A percentile compares a stretch with the other conserved stretches of the same genome.
These are phyloP conservation scores for Drosophila barbarae DNA, from an alignment of 2,888 invertebrate species.

Conservation along the genomic window DNA sequence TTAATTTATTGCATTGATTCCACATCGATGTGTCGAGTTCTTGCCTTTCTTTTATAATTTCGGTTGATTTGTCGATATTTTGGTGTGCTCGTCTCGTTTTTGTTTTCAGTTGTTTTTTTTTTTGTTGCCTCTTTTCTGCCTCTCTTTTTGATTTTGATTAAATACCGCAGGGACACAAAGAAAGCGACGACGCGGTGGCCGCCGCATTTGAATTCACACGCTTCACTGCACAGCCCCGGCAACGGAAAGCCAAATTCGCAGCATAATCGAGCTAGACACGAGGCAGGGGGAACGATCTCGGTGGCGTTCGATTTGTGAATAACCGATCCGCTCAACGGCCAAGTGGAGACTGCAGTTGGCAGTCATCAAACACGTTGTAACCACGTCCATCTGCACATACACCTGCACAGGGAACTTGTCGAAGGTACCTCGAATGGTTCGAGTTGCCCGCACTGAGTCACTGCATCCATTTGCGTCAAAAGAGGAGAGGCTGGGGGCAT, in stretches of 20 bases:
- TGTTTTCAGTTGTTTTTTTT: slow-evolving; percentile 33
- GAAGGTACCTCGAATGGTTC: neutral
- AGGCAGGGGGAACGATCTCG: slow-evolving; percentile 4
- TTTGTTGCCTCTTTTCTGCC: slow-evolving; percentile 19
- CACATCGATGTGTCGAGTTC: slow-evolving; percentile 71
- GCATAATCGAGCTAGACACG: slow-evolving; percentile 4
- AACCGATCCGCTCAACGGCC: slow-evolving; percentile 6
- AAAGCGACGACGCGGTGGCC: slow-evolving; percentile 60
- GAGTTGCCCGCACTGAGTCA: slow-evolving; percentile 8
- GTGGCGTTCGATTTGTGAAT: slow-evolving; percentile 17
- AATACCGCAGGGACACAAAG: slow-evolving; percentile 62
- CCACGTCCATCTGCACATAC: neutral
- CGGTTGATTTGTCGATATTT: slow-evolving; percentile 66
- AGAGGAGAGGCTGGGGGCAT: slow-evolving; percentile 1
- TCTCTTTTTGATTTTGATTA: slow-evolving; percentile 47
- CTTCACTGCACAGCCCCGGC: slow-evolving; percentile 50
- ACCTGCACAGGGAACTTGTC: neutral
- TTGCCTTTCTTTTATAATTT: slow-evolving; percentile 70
- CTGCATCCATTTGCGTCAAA: slow-evolving; percentile 22
- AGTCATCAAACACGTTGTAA: neutral
- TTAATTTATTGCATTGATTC: slow-evolving; percentile 74
- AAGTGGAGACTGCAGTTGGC: slow-evolving; percentile 1
- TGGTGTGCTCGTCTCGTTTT: slow-evolving; percentile 51
- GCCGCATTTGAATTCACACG: slow-evolving; percentile 65
- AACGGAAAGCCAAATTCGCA: slow-evolving; percentile 27